Evolutionary conservation across 35 echinoderm and acorn worm species (phyloP).

Genomic region (Hemicentrotus pulcherrimus): DNA sequence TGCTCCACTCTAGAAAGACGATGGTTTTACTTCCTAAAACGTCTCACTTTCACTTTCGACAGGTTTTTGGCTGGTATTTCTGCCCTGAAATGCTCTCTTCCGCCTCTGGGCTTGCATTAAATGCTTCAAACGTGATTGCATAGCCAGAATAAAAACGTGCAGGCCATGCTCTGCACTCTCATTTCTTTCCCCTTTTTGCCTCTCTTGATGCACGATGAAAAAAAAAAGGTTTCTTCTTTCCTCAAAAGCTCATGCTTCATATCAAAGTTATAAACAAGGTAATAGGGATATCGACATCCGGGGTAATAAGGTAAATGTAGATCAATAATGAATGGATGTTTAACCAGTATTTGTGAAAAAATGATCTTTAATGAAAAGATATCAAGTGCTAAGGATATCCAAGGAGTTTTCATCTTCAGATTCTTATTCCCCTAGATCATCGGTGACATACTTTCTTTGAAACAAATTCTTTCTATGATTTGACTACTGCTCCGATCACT

Average conservation of each 20-base stretch:
- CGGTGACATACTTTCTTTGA: not conserved
- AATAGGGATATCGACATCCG: not conserved
- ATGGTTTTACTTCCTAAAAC: constrained; percentile 12
- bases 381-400: no score
- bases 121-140: not conserved
- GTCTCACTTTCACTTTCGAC: constrained; percentile 16
- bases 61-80: not conserved
- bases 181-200: not conserved
- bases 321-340: not conserved
- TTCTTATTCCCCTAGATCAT: no score
- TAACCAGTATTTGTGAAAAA: no score
- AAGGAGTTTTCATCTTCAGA: no score
- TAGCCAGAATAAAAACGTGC: constrained; percentile 7
- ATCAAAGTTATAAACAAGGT: not conserved
- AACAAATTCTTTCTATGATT: not conserved
- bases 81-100: not conserved
- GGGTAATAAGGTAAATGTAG: not conserved
- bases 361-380: no score
- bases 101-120: not conserved
- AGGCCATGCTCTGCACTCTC: not conserved
- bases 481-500: not conserved
- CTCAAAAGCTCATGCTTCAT: not conserved
- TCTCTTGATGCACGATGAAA: not conserved
- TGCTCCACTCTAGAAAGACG: constrained; percentile 7
- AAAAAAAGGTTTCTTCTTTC: not conserved